These are phyloP conservation scores for Agrotis puta DNA, from an alignment of 2,888 invertebrate species.

Conservation along the genomic window DNA sequence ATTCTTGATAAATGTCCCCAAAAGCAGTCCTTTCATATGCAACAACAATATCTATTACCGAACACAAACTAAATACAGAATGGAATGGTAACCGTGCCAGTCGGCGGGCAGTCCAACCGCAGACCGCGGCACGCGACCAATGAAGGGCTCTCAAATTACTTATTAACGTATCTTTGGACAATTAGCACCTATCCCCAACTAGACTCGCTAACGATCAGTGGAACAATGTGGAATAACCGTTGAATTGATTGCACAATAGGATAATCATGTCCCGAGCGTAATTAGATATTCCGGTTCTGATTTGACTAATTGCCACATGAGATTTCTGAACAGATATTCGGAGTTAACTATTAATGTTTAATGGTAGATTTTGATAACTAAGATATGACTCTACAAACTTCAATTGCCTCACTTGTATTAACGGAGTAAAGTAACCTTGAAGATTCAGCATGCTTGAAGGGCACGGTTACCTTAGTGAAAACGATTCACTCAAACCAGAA, in stretches of 20 bases:
- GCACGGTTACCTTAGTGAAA: too few relatives aligned
- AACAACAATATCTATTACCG: constrained; percentile 22
- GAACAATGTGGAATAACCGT: constrained; percentile 40
- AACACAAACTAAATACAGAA: constrained; percentile 35
- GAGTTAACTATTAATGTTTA: constrained; percentile 18
- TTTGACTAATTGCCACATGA: constrained; percentile 40
- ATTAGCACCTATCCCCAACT: constrained; percentile 42
- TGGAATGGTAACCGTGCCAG: constrained; percentile 29
- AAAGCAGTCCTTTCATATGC: background rate
- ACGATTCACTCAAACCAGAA: too few relatives aligned
- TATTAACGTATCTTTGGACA: constrained; percentile 46
- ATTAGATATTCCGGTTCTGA: constrained; percentile 20
- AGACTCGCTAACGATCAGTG: background rate
- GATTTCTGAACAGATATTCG: constrained; percentile 5
- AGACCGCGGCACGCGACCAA: constrained; percentile 84
- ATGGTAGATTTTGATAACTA: background rate
- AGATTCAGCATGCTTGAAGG: too few relatives aligned
- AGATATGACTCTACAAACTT: background rate
- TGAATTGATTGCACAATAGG: constrained; percentile 37
- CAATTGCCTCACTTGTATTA: too few relatives aligned
- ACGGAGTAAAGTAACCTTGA: too few relatives aligned
- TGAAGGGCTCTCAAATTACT: constrained; percentile 58
- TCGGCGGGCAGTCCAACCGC: constrained; percentile 70
- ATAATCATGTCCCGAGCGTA: constrained; percentile 29
- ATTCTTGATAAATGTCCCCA: background rate